These are phyloP conservation scores for Whitmania pigra DNA, from an alignment of 1,140 invertebrate species.

Conservation along the genomic window DNA sequence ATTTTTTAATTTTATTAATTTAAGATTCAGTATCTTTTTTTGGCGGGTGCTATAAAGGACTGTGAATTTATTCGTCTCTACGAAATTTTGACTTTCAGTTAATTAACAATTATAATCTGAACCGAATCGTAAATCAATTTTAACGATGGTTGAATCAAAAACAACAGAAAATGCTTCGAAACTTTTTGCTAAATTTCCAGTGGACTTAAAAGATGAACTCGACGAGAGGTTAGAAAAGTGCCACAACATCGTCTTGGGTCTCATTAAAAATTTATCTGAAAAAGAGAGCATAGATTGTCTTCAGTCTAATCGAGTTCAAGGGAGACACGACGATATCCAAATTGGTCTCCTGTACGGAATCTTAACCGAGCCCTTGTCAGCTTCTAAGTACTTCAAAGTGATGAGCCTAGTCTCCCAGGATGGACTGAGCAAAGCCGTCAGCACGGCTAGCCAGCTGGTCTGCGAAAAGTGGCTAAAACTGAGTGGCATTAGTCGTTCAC, in stretches of 20 bases:
- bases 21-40: too few species aligned
- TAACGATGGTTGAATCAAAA: too few species aligned
- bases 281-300: constrained; percentile 82
- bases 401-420: constrained; percentile 76
- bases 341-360: constrained; percentile 75
- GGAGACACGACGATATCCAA: constrained; percentile 75
- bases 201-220: neutral
- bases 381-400: constrained; percentile 75
- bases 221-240: constrained; percentile 67
- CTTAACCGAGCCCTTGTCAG: constrained; percentile 69
- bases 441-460: constrained; percentile 66
- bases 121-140: too few species aligned
- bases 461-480: constrained; percentile 77
- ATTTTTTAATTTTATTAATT: too few species aligned
- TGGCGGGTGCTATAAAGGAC: too few species aligned
- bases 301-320: constrained; percentile 65
- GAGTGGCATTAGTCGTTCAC: constrained; percentile 55
- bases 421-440: constrained; percentile 65
- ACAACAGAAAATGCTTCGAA: too few species aligned
- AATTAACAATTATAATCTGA: too few species aligned
- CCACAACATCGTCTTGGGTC: constrained; percentile 58
- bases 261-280: constrained; percentile 70
- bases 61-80: too few species aligned
- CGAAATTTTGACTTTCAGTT: too few species aligned
- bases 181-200: too few species aligned